These are phyloP conservation scores for Hemistola chrysoprasaria DNA, from an alignment of 2,888 invertebrate species.

Conservation along the genomic window DNA sequence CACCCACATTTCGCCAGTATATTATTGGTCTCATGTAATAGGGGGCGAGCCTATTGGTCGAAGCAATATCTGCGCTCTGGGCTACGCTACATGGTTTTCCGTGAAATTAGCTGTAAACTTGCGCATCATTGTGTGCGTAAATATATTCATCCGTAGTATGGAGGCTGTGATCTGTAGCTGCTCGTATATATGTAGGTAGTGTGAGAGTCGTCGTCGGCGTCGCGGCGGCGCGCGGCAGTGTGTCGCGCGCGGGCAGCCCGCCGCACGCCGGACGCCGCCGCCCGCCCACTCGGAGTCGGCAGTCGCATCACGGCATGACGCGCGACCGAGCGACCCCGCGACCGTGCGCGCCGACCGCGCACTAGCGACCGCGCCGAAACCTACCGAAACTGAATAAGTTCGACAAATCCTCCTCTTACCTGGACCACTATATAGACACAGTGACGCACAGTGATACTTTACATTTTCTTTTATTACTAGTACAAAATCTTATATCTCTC, in stretches of 20 bases:
- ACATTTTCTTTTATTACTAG: conserved; percentile 59
- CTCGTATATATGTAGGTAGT: too few species aligned
- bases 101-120: too few species aligned
- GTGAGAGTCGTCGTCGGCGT: conserved; percentile 58
- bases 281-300: background rate
- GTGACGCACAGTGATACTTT: conserved; percentile 53
- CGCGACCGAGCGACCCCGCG: conserved; percentile 40
- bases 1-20: too few species aligned
- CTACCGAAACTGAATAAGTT: conserved; percentile 80
- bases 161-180: too few species aligned
- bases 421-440: conserved; percentile 80
- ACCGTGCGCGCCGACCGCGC: conserved; percentile 49
- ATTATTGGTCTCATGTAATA: too few species aligned
- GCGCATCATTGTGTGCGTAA: too few species aligned
- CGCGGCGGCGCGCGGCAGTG: conserved; percentile 80
- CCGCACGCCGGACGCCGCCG: conserved; percentile 30
- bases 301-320: conserved; percentile 42
- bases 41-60: too few species aligned
- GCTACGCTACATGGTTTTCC: too few species aligned
- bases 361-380: conserved; percentile 57
- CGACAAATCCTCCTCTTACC: conserved; percentile 80
- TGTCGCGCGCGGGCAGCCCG: conserved; percentile 48
- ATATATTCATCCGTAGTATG: too few species aligned
- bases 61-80: too few species aligned
- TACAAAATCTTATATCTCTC: conserved; percentile 77